phyloP scores from a whole-genome alignment of 2,888 invertebrate genomes.

The Caenorhabditis sp. region DNA sequence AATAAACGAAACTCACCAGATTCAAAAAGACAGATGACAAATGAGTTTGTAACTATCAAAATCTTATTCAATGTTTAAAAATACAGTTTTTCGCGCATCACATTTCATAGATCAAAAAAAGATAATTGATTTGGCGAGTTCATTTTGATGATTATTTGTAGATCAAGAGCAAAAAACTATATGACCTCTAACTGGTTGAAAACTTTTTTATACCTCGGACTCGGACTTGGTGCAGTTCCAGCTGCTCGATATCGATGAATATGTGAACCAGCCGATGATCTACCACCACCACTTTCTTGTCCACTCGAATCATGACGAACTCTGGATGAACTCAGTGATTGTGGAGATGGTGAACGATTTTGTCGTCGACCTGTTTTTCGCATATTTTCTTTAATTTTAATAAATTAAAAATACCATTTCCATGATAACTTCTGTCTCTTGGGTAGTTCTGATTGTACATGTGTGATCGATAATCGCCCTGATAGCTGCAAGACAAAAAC shows the following conservation, averaged over 20 bases:
- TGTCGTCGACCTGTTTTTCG: conserved; percentile 2
- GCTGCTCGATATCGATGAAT: conserved; percentile 29
- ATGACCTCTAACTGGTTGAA: too few species aligned
- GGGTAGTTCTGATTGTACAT: not conserved
- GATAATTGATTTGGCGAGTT: too few species aligned
- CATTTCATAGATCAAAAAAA: too few species aligned
- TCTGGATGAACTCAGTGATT: not conserved
- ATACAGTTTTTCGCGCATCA: too few species aligned
- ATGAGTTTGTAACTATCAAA: too few species aligned
- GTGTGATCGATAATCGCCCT: not conserved
- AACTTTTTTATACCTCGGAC: conserved; percentile 4
- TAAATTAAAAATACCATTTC: not conserved
- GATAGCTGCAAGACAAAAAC: not conserved
- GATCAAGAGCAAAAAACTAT: too few species aligned
- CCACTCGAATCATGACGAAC: not conserved
- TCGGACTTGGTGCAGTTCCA: conserved; percentile 28
- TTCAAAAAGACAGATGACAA: too few species aligned
- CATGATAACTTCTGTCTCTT: not conserved
- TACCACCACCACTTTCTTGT: not conserved
- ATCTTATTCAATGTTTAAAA: too few species aligned
- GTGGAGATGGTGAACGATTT: not conserved
- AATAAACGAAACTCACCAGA: too few species aligned
- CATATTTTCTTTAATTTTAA: not conserved
- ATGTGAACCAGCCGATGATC: not conserved
- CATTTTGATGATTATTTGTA: too few species aligned